Percentiles rank a stretch among this genome's conserved stretches.
These are phyloP conservation scores for Euzophera pinguis DNA, from an alignment of 2,888 invertebrate genomes.

Conservation along the genomic window DNA sequence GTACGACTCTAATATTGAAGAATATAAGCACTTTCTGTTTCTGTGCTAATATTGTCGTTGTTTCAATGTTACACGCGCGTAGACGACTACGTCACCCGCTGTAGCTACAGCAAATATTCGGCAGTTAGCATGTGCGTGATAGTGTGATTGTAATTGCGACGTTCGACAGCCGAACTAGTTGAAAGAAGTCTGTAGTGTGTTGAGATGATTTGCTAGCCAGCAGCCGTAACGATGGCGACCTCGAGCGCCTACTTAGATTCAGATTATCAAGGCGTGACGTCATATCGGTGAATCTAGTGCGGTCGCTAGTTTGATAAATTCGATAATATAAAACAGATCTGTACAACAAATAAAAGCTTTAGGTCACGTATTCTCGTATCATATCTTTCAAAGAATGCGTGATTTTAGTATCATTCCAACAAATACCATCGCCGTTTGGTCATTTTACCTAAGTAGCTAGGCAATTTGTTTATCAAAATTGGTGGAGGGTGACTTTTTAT, in stretches of 20 bases:
- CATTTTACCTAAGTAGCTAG: too few species aligned
- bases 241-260: slow-evolving; percentile 12
- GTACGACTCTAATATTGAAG: slow-evolving; percentile 35
- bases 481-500: too few species aligned
- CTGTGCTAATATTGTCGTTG: slow-evolving; percentile 18
- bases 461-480: too few species aligned
- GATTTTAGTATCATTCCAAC: too few species aligned
- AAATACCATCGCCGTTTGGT: too few species aligned
- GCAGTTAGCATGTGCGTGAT: slow-evolving; percentile 31
- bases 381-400: not conserved
- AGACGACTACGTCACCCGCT: slow-evolving; percentile 31
- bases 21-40: slow-evolving; percentile 26
- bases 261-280: slow-evolving; percentile 13
- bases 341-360: not conserved
- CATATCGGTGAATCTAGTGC: slow-evolving; percentile 12
- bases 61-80: slow-evolving; percentile 29
- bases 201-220: slow-evolving; percentile 15
- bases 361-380: not conserved
- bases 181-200: slow-evolving; percentile 14
- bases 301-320: slow-evolving; percentile 1
- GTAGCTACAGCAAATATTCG: slow-evolving; percentile 34
- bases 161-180: slow-evolving; percentile 7
- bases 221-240: slow-evolving; percentile 16
- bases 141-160: slow-evolving; percentile 17
- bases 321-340: not conserved